Evolutionary conservation across 2,113 vertebrate species (phyloP).

Genomic region (Brienomyrus brachyistius): DNA sequence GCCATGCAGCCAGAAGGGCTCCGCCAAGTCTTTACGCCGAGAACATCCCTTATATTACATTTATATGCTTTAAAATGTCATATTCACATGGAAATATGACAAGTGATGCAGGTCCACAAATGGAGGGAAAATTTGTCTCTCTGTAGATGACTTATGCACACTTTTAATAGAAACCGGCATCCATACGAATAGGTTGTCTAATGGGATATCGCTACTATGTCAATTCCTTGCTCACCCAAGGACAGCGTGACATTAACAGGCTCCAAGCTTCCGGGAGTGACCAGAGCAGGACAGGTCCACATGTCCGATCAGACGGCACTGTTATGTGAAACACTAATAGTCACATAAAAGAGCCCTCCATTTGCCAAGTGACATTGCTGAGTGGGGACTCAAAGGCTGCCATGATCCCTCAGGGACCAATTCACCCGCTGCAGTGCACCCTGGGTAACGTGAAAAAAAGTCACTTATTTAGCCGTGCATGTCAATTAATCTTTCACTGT

Average conservation of each 20-base stretch:
- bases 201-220: background rate
- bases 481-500: background rate
- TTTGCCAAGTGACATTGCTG: conserved; percentile 39
- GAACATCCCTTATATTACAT: background rate
- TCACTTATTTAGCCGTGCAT: background rate
- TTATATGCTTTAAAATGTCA: background rate
- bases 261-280: background rate
- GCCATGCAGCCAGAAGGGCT: background rate
- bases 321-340: conserved; percentile 37
- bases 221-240: background rate
- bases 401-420: conserved; percentile 31
- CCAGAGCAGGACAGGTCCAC: background rate
- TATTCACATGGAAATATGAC: background rate
- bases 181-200: background rate
- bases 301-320: background rate
- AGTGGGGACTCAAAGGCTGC: conserved; percentile 38
- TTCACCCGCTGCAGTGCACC: conserved; percentile 19
- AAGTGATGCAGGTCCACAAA: background rate
- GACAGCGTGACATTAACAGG: background rate
- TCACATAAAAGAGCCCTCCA: conserved; percentile 28
- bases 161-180: background rate
- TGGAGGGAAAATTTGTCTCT: background rate
- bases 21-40: background rate
- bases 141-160: background rate
- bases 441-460: conserved; percentile 26